phyloP scores from a whole-genome alignment of 2,113 vertebrate species.

The Polypterus bichir region DNA sequence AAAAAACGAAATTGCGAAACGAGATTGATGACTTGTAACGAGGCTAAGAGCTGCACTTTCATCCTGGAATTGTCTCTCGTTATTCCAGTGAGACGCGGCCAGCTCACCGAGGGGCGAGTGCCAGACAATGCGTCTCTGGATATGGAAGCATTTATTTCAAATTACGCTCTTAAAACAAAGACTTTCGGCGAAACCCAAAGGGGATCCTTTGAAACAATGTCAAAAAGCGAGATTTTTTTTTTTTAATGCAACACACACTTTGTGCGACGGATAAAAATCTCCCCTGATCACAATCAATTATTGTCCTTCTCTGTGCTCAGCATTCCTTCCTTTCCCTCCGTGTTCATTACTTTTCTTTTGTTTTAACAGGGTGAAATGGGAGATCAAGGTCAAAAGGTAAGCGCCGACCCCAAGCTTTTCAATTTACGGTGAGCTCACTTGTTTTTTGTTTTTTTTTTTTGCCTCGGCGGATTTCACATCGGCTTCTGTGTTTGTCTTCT shows the following conservation, averaged over 20 bases:
- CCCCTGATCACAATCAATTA: conserved; percentile 22
- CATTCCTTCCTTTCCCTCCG: conserved; percentile 15
- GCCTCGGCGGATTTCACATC: no score
- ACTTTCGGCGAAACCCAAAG: neutral
- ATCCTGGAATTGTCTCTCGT: no score
- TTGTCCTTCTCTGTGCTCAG: conserved; percentile 1
- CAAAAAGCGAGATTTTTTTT: conserved; percentile 14
- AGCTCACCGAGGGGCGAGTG: no score
- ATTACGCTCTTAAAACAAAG: conserved; percentile 8
- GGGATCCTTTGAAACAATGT: conserved; percentile 21
- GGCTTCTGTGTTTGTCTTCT: no score
- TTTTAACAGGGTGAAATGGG: conserved; percentile 77
- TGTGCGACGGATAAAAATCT: conserved; percentile 37
- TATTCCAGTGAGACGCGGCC: no score
- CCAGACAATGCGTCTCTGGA: neutral
- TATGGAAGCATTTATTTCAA: conserved; percentile 12
- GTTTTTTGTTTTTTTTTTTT: conserved; percentile 3
- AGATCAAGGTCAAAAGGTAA: conserved; percentile 89
- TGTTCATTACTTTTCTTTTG: conserved; percentile 38
- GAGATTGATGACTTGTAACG: no score
- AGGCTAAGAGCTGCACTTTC: no score
- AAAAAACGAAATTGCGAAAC: no score
- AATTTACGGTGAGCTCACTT: neutral
- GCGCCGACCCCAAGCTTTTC: conserved; percentile 1
- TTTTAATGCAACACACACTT: conserved; percentile 31